Evolutionary conservation across 2,113 vertebrate genomes (phyloP).

Genomic region (Centropus unirufus): DNA sequence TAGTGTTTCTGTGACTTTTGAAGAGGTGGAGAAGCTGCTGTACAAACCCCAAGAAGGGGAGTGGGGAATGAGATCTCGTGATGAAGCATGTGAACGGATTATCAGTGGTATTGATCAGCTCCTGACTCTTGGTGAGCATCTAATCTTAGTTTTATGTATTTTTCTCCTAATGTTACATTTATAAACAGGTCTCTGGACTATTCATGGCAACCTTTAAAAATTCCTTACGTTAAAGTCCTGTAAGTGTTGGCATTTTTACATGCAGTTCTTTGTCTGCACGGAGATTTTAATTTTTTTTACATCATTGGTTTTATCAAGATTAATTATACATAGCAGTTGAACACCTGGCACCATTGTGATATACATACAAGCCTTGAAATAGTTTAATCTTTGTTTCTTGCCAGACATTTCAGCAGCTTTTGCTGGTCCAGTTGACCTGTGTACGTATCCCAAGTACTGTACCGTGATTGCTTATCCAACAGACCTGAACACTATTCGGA

Average conservation of each 20-base stretch:
- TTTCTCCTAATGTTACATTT: background rate
- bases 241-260: background rate
- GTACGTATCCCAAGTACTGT: conserved; percentile 93
- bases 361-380: background rate
- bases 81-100: conserved; percentile 90
- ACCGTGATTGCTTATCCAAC: conserved; percentile 94
- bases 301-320: background rate
- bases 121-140: conserved; percentile 84
- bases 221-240: background rate
- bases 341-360: background rate
- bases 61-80: conserved; percentile 87
- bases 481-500: conserved; percentile 91
- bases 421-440: conserved; percentile 91
- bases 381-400: background rate
- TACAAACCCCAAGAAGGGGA: conserved; percentile 91
- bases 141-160: background rate
- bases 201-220: background rate
- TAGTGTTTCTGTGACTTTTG: conserved; percentile 87
- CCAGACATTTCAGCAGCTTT: conserved; percentile 92
- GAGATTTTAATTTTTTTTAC: background rate
- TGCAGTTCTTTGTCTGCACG: background rate
- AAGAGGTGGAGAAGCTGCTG: conserved; percentile 90
- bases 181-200: background rate
- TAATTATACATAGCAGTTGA: background rate
- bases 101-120: conserved; percentile 89